These are phyloP conservation scores for Microcebus jonahi DNA, from an alignment of 2,113 vertebrate species.

Conservation along the genomic window DNA sequence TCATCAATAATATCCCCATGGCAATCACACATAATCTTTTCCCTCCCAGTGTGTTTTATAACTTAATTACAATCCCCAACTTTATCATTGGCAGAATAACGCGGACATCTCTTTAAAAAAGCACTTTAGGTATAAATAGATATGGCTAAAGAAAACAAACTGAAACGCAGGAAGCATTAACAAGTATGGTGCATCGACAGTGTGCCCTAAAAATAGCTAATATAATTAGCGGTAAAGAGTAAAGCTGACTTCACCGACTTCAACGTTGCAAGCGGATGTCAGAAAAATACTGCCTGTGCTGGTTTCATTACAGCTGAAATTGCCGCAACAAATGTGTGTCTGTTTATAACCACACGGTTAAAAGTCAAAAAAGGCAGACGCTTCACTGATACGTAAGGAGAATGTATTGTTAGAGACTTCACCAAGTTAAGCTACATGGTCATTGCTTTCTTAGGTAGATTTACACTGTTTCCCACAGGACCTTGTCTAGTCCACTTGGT, in stretches of 20 bases:
- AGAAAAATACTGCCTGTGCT: background rate
- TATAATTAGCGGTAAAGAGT: slow-evolving; percentile 54
- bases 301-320: slow-evolving; percentile 43
- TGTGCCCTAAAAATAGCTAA: slow-evolving; percentile 82
- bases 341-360: background rate
- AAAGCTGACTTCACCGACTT: slow-evolving; percentile 75
- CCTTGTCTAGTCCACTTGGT: background rate
- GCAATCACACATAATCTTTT: background rate
- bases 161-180: slow-evolving; percentile 50
- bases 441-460: background rate
- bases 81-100: slow-evolving; percentile 20
- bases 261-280: slow-evolving; percentile 58
- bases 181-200: slow-evolving; percentile 48
- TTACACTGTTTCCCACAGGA: background rate
- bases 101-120: background rate
- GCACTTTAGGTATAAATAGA: slow-evolving; percentile 67
- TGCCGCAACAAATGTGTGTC: background rate
- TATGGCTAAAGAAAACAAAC: slow-evolving; percentile 66
- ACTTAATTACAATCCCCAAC: slow-evolving; percentile 38
- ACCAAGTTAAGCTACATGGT: background rate
- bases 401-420: background rate
- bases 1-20: slow-evolving; percentile 4
- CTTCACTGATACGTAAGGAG: background rate
- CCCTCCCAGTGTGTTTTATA: background rate
- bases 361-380: background rate